A percentile compares a stretch with the other conserved stretches of the same genome.
These are phyloP conservation scores for Pituophis catenifer DNA, from an alignment of 2,113 vertebrate species.

Conservation along the genomic window DNA sequence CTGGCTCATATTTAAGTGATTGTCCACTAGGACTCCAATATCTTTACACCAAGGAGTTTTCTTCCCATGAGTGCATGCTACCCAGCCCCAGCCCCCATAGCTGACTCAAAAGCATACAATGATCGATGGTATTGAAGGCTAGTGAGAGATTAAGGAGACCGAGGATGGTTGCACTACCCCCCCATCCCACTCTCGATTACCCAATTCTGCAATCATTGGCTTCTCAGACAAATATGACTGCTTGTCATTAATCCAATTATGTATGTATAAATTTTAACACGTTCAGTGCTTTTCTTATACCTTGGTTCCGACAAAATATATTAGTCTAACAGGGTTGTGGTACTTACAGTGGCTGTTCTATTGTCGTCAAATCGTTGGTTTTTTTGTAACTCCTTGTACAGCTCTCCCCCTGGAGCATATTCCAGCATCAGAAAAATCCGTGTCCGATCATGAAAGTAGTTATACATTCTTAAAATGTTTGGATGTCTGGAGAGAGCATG, in stretches of 20 bases:
- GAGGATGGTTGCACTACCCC: not conserved
- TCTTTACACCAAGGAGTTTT: not conserved
- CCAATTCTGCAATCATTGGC: not conserved
- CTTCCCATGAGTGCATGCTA: not conserved
- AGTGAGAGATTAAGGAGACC: not conserved
- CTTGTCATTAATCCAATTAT: not conserved
- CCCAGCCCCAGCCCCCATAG: not conserved
- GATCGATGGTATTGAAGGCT: not conserved
- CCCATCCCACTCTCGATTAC: not conserved
- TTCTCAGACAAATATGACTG: not conserved
- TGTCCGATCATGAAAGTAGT: conserved; percentile 29
- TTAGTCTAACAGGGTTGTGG: not conserved
- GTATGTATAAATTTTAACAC: not conserved
- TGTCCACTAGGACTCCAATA: no score
- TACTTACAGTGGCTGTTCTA: conserved; percentile 26
- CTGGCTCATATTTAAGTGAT: no score
- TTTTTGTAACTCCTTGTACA: conserved; percentile 32
- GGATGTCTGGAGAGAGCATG: conserved; percentile 2
- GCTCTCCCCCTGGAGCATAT: conserved; percentile 27
- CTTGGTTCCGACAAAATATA: not conserved
- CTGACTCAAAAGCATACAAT: not conserved
- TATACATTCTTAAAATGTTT: conserved; percentile 36
- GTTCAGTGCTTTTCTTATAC: not conserved
- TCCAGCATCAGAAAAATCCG: conserved; percentile 33
- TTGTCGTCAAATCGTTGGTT: conserved; percentile 15